Evolutionary conservation across 2,113 vertebrate species (phyloP).

Genomic region (Stigmatopora argus): DNA sequence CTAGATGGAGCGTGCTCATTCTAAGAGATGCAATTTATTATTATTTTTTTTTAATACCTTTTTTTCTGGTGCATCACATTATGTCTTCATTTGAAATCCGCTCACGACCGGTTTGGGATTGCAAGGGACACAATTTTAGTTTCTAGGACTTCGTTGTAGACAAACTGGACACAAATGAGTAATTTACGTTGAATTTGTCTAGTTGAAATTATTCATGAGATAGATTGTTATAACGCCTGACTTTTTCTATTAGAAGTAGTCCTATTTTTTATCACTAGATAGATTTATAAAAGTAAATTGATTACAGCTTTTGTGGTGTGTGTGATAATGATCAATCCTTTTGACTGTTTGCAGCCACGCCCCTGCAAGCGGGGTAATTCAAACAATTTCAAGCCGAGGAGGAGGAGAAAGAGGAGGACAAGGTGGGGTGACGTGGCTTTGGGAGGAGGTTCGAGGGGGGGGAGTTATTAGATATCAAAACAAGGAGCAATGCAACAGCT

Average conservation of each 20-base stretch:
- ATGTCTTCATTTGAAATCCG: too few relatives aligned
- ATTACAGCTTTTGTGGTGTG: conserved; percentile 7
- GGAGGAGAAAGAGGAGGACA: neutral
- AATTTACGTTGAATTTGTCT: neutral
- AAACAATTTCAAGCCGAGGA: conserved; percentile 89
- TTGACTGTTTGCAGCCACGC: conserved; percentile 46
- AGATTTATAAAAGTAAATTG: neutral
- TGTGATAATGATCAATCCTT: conserved; percentile 44
- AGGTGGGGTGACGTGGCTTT: neutral
- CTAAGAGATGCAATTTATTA: too few relatives aligned
- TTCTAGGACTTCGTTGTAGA: too few relatives aligned
- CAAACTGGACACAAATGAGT: neutral
- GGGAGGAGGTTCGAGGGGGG: conserved; percentile 47
- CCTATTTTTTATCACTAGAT: neutral
- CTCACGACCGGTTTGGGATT: neutral
- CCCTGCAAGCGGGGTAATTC: conserved; percentile 84
- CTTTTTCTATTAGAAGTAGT: neutral
- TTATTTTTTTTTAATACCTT: too few relatives aligned
- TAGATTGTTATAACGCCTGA: too few relatives aligned
- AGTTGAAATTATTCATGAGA: neutral
- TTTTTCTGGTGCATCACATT: too few relatives aligned
- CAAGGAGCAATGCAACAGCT: conserved; percentile 75
- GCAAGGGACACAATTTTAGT: neutral
- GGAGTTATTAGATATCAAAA: conserved; percentile 75
- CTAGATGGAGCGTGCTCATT: too few relatives aligned